These are phyloP conservation scores for Microctonus brassicae DNA, from an alignment of 2,888 invertebrate species.

Conservation along the genomic window DNA sequence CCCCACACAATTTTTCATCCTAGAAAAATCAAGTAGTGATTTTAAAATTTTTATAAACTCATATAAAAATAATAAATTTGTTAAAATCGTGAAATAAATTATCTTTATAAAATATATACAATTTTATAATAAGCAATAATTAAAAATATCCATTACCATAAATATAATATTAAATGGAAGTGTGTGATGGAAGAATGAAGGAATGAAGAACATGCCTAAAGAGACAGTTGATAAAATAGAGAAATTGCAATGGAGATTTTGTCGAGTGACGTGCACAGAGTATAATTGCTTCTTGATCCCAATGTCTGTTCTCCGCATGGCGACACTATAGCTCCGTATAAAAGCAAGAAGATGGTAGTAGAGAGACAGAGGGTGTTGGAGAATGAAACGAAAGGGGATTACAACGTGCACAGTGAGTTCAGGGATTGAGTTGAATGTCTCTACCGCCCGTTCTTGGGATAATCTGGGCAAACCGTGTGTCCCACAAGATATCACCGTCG, in stretches of 20 bases:
- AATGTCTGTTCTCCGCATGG: conserved; percentile 23
- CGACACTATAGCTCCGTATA: conserved; percentile 16
- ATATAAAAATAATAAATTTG: too few species aligned
- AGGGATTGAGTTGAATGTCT: conserved; percentile 40
- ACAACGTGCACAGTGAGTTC: conserved; percentile 44
- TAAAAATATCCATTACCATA: too few species aligned
- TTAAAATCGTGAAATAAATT: too few species aligned
- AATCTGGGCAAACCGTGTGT: conserved; percentile 42
- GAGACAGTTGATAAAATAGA: neutral
- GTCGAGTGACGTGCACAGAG: conserved; percentile 29
- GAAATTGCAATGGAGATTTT: conserved; percentile 1
- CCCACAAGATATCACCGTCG: conserved; percentile 35
- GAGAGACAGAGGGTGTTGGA: neutral
- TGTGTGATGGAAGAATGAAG: too few species aligned
- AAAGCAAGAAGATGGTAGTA: conserved; percentile 1
- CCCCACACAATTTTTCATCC: too few species aligned
- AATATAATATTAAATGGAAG: too few species aligned
- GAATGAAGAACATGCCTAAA: too few species aligned
- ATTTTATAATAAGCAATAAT: too few species aligned
- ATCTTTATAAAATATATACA: too few species aligned
- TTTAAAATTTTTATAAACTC: too few species aligned
- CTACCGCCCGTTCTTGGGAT: conserved; percentile 38
- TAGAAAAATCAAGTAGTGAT: too few species aligned
- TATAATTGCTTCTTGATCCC: conserved; percentile 34
- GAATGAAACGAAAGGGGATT: conserved; percentile 37